Evolutionary conservation across 2,888 invertebrate species (phyloP).

Genomic region (Amiota minor): DNA sequence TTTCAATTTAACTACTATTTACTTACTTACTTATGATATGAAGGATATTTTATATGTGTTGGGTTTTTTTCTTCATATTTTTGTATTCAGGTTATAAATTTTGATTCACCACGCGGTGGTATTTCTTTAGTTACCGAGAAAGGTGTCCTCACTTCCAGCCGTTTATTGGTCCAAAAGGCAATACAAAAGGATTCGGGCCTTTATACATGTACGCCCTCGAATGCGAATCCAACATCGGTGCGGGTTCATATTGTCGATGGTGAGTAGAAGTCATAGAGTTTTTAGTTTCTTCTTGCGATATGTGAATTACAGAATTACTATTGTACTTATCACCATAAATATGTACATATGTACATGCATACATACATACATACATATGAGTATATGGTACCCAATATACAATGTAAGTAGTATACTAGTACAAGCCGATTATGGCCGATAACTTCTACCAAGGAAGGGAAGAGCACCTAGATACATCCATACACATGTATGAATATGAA

Average conservation of each 20-base stretch:
- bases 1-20: no score
- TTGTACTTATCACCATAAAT: no score
- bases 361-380: no score
- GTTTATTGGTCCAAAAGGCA: conserved; percentile 87
- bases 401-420: no score
- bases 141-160: conserved; percentile 86
- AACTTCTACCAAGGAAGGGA: not conserved
- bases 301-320: no score
- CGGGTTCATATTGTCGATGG: conserved; percentile 90
- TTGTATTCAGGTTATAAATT: conserved; percentile 84
- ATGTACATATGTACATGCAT: no score
- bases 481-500: no score
- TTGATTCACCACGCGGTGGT: conserved; percentile 90
- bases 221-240: conserved; percentile 85
- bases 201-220: conserved; percentile 89
- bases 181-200: conserved; percentile 85
- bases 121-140: conserved; percentile 91
- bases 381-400: no score
- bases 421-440: no score
- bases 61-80: conserved; percentile 30
- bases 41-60: conserved; percentile 27
- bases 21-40: no score
- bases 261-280: conserved; percentile 74
- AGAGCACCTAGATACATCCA: not conserved
- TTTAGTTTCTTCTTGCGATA: not conserved